A percentile compares a stretch with the other conserved stretches of the same genome.
These are phyloP conservation scores for Blennius ocellaris DNA, from an alignment of 2,113 vertebrate genomes.

Conservation along the genomic window DNA sequence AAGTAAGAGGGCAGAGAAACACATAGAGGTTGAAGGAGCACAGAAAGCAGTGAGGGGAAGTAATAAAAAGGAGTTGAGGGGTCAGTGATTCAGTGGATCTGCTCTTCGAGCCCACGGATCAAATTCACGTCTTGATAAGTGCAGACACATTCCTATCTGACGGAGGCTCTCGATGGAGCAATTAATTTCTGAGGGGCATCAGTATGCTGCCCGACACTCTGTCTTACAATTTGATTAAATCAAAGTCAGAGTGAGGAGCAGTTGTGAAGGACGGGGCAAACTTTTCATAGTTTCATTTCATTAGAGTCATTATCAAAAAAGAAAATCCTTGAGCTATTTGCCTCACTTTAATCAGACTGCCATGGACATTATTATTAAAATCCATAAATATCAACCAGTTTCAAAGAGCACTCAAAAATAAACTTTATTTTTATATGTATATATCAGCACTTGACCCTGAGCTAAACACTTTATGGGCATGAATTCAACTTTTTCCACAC, in stretches of 20 bases:
- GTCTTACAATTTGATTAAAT: slow-evolving; percentile 76
- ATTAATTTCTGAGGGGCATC: slow-evolving; percentile 68
- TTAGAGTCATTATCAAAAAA: slow-evolving; percentile 55
- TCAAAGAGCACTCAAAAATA: not conserved
- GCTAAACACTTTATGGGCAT: too few relatives aligned
- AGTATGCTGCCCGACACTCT: slow-evolving; percentile 63
- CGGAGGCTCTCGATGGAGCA: slow-evolving; percentile 59
- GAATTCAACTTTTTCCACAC: not conserved
- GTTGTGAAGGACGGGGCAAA: slow-evolving; percentile 75
- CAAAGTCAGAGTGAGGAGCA: slow-evolving; percentile 68
- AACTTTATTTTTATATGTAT: not conserved
- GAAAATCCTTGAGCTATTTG: slow-evolving; percentile 30
- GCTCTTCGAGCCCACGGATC: slow-evolving; percentile 55
- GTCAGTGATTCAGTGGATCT: slow-evolving; percentile 58
- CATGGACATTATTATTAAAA: slow-evolving; percentile 19
- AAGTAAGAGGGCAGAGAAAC: slow-evolving; percentile 28
- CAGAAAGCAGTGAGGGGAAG: not conserved
- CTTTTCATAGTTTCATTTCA: slow-evolving; percentile 65
- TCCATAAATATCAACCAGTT: slow-evolving; percentile 27
- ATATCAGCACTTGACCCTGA: not conserved
- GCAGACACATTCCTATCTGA: slow-evolving; percentile 68
- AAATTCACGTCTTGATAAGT: slow-evolving; percentile 70
- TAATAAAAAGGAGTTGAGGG: slow-evolving; percentile 39
- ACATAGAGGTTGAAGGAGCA: not conserved
- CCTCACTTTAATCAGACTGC: slow-evolving; percentile 13